phyloP scores from a whole-genome alignment of 2,888 invertebrate species.

The Brachypterus glaber region DNA sequence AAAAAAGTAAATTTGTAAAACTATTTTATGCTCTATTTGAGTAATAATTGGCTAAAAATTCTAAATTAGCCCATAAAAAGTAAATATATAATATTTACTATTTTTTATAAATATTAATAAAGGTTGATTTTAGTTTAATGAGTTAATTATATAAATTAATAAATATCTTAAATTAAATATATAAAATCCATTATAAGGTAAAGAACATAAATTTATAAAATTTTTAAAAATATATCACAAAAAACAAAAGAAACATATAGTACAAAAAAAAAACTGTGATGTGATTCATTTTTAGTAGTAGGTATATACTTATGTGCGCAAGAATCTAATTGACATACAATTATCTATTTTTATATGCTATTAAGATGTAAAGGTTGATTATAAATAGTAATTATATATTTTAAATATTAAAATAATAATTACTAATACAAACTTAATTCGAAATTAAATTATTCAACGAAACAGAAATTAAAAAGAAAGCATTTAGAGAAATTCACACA shows the following conservation, averaged over 20 bases:
- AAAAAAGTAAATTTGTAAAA: too few species aligned
- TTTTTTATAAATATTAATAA: too few species aligned
- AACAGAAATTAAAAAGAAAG: slow-evolving; percentile 14
- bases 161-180: slow-evolving; percentile 25
- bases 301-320: slow-evolving; percentile 17
- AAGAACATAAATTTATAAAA: slow-evolving; percentile 18
- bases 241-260: slow-evolving; percentile 19
- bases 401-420: slow-evolving; percentile 33
- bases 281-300: slow-evolving; percentile 19
- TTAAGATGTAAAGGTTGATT: slow-evolving; percentile 15
- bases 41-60: too few species aligned
- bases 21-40: too few species aligned
- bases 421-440: slow-evolving; percentile 18
- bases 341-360: slow-evolving; percentile 15
- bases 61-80: too few species aligned
- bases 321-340: slow-evolving; percentile 27
- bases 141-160: slow-evolving; percentile 14
- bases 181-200: slow-evolving; percentile 23
- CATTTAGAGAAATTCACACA: slow-evolving; percentile 13
- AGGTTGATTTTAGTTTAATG: neutral
- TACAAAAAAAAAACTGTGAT: slow-evolving; percentile 21
- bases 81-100: too few species aligned
- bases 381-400: slow-evolving; percentile 27
- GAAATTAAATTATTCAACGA: too few species aligned
- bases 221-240: slow-evolving; percentile 23